phyloP scores from a whole-genome alignment of 2,113 vertebrate species.

The Corythaeola cristata region DNA sequence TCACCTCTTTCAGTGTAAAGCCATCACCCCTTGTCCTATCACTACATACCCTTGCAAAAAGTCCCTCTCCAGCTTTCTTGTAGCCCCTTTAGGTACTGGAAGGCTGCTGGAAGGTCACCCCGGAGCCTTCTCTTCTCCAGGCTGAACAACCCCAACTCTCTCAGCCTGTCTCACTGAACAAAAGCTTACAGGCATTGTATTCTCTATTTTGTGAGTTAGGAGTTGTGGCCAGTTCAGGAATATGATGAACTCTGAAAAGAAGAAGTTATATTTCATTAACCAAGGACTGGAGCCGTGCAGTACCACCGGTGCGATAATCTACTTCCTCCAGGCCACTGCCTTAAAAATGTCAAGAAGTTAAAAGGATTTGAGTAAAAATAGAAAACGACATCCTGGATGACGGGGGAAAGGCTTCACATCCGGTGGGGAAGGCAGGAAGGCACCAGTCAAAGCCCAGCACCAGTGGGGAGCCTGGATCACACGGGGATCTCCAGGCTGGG shows the following conservation, averaged over 20 bases:
- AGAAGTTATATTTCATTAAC: constrained; percentile 8
- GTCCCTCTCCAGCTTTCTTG: no score
- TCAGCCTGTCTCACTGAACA: not conserved
- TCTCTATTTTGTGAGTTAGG: not conserved
- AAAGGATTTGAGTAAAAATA: constrained; percentile 49
- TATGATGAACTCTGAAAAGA: not conserved
- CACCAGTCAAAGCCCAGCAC: not conserved
- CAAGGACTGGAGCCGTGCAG: accelerated
- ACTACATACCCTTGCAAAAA: no score
- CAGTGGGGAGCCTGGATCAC: accelerated
- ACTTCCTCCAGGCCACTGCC: constrained; percentile 37
- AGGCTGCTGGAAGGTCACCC: no score
- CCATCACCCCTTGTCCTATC: no score
- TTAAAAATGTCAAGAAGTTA: constrained; percentile 29
- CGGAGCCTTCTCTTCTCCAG: no score
- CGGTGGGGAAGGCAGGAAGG: not conserved
- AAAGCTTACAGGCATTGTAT: not conserved
- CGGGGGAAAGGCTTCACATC: not conserved
- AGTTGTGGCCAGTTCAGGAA: not conserved
- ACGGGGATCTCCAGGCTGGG: accelerated
- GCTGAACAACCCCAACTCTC: no score
- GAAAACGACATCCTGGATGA: constrained; percentile 39
- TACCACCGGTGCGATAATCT: not conserved
- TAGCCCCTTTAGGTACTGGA: no score
- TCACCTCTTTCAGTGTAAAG: no score